A percentile compares a stretch with the other conserved stretches of the same genome.
phyloP scores from a whole-genome alignment of 2,888 invertebrate species.

The Sphinx pinastri region DNA sequence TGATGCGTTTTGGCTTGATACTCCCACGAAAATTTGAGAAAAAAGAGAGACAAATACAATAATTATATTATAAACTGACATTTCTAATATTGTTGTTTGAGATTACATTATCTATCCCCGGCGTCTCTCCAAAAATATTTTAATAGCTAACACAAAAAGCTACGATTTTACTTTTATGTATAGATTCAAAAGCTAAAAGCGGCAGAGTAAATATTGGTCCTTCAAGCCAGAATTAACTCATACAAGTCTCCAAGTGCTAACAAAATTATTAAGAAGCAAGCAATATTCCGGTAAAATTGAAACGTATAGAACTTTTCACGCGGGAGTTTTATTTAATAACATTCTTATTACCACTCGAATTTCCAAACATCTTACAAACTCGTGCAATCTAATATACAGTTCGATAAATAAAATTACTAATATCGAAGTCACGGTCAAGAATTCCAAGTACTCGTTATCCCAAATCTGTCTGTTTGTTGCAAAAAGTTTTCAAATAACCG shows the following conservation, averaged over 20 bases:
- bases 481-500: conserved; percentile 12
- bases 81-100: too few species aligned
- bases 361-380: background rate
- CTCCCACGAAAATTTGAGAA: too few species aligned
- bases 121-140: too few species aligned
- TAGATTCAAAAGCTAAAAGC: too few species aligned
- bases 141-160: too few species aligned
- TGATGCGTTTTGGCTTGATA: too few species aligned
- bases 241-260: background rate
- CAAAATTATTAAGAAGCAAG: background rate
- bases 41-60: too few species aligned
- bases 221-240: background rate
- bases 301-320: background rate
- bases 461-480: conserved; percentile 1
- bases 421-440: background rate
- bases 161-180: too few species aligned
- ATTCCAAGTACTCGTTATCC: background rate
- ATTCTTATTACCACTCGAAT: background rate
- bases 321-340: conserved; percentile 8
- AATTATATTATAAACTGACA: too few species aligned
- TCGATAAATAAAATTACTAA: conserved; percentile 18
- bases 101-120: too few species aligned
- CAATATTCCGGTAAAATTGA: conserved; percentile 3
- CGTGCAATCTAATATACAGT: conserved; percentile 5
- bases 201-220: too few species aligned